These are phyloP conservation scores for Clistopyga incitator DNA, from an alignment of 2,888 invertebrate species.

Conservation along the genomic window DNA sequence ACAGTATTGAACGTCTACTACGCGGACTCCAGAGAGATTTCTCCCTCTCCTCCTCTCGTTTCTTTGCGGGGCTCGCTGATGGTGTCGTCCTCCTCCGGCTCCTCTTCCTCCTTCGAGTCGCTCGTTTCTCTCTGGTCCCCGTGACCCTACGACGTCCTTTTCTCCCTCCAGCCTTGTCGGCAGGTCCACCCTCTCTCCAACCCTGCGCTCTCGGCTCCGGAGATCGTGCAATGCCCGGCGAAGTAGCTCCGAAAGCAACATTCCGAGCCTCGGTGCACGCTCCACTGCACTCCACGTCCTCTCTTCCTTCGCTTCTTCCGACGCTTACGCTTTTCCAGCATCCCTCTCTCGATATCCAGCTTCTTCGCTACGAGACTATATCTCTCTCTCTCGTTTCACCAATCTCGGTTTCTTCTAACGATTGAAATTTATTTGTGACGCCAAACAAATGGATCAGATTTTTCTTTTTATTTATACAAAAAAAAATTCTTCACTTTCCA, in stretches of 20 bases:
- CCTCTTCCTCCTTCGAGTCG: conserved; percentile 67
- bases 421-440: too few relatives aligned
- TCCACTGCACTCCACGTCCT: conserved; percentile 12
- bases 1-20: conserved; percentile 83
- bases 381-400: neutral
- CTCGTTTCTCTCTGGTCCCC: conserved; percentile 70
- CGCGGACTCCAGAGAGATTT: conserved; percentile 80
- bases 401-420: conserved; percentile 1
- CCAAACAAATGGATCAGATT: too few relatives aligned
- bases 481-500: too few relatives aligned
- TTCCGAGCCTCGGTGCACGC: conserved; percentile 11
- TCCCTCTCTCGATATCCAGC: conserved; percentile 6
- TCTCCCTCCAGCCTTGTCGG: conserved; percentile 71
- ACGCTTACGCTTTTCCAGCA: conserved; percentile 23
- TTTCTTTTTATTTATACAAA: too few relatives aligned
- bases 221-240: conserved; percentile 34
- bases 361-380: neutral
- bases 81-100: conserved; percentile 61
- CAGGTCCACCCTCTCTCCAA: conserved; percentile 70
- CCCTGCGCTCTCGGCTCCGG: conserved; percentile 59
- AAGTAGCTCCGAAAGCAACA: conserved; percentile 35
- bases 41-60: conserved; percentile 62
- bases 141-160: conserved; percentile 79
- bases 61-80: conserved; percentile 38
- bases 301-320: conserved; percentile 22